Evolutionary conservation across 2,888 invertebrate species (phyloP), one percentile per base, ranked within the genome.

Genomic region (Salticus scenicus): DNA sequence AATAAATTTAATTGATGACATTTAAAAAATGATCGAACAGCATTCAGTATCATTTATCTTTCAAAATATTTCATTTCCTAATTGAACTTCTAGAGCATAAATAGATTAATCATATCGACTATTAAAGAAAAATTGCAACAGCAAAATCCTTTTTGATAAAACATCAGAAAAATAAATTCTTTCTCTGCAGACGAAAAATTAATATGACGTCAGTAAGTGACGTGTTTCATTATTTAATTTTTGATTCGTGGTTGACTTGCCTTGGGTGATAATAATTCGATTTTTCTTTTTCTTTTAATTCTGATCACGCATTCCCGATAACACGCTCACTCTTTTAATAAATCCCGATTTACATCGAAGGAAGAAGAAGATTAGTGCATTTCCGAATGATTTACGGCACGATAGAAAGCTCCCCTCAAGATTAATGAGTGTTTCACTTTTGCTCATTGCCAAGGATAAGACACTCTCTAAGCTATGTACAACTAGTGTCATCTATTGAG

Each of bases 291-390:
- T 37, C 10, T 84, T 77, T 84, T 77, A 77, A 84, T 84, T 84
- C 83, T 14, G 20, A 77, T 84, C 83, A 84, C 83, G 83, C 77
- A 77, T 72, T 57, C 28, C 10, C 76, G 83, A 84, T 84, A 84
- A 84, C 83, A 77, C 76, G 77, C 77, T 69, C 77, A 73, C 67
- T 84, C 83, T 84, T 77, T 84, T 84, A 84, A 77, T 84, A 84
- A 84, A 84, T 84, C 83, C 77, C 83, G 83, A 84, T 84, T 84
- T 84, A 84, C 73, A 73, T 78, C 67, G 33, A 17, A 72, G 83
- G 67, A 77, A 77, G 71, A 77, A 83, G 73, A 77, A 84, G 83
- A 84, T 84, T 73, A 84, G 67, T 66, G 77, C 72, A 77, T 57
- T 84, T 84, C 83, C 37, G 30, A 73, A 84, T 84, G 83, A 84